Evolutionary conservation across 1,140 invertebrate species (phyloP), one percentile per base, ranked within the genome.

Genomic region (Drosophila prosaltans): DNA sequence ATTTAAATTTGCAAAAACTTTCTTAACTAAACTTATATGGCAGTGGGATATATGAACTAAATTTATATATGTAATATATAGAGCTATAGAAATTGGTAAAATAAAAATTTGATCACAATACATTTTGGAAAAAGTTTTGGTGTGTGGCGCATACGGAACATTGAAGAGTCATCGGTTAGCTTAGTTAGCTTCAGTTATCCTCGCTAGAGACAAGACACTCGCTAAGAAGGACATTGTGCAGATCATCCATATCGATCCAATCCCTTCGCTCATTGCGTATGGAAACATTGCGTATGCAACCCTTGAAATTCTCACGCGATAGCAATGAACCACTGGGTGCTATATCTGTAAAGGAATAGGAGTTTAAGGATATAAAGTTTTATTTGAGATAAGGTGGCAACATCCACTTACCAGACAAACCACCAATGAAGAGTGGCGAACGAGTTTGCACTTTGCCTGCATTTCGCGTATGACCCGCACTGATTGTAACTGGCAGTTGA

Each of bases 261-360:
- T 97, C 96, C 60, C 94, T 93, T 67, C 93, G 93, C 75, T 94
- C 94, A 36, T 93, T 93, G 68, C 95, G 94, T 63, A 98, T 95
- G 63, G 94, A 94, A 7, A 98, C 94, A 84, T 98, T 97, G 48
- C 96, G 94, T 80, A 99, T 96, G 93, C 98, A 99, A 7, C 98
- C 98, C 89, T 96, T 97, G 92, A 98, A 98, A 85, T 97, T 97
- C 73, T 97, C 96, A 78, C 94, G 94, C 48, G 93, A 95, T 83
- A 94, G 93, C 60, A 95, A 92, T 28, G 95, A 97, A 76, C 94
- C 95, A 81, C 93, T 95, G 62, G 93, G 94, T 69, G 95, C 95
- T 74, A 94, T 93, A 72, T 95, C 96, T 97, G 79, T 66, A 60
- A 65, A 45, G 10, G 93, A 89, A 76, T 66, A 28, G n/a, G 7